These are phyloP conservation scores for Lindbergichthys nudifrons DNA, from an alignment of 2,797 vertebrate genomes.

Conservation along the genomic window DNA sequence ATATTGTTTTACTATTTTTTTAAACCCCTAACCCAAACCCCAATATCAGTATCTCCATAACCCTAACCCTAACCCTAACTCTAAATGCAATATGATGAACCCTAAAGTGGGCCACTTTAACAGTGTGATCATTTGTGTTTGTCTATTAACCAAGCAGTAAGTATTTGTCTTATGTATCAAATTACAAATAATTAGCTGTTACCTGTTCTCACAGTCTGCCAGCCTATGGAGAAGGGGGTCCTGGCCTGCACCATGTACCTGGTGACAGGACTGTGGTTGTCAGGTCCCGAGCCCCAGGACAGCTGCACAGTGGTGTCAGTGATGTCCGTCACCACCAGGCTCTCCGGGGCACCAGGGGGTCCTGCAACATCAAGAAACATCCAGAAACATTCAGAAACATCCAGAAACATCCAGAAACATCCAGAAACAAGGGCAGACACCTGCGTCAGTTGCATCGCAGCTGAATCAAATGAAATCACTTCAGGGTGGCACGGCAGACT, in stretches of 20 bases:
- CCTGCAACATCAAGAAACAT: conserved; percentile 73
- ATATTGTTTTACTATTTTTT: too few species aligned
- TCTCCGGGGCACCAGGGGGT: conserved; percentile 89
- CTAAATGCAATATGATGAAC: too few species aligned
- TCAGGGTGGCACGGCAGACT: conserved; percentile 38
- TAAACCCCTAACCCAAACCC: background rate
- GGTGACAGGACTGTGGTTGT: conserved; percentile 91
- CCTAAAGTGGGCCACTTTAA: background rate
- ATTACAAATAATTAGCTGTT: conserved; percentile 21
- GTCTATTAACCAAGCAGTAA: background rate
- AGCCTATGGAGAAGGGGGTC: conserved; percentile 91
- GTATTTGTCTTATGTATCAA: background rate
- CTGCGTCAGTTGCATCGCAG: conserved; percentile 41
- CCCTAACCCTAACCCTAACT: too few species aligned
- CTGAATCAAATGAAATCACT: conserved; percentile 44
- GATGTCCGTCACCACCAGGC: conserved; percentile 85
- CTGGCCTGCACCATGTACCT: conserved; percentile 87
- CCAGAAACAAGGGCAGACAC: conserved; percentile 40
- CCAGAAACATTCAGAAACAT: too few species aligned
- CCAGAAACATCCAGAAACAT: too few species aligned
- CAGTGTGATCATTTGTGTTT: background rate
- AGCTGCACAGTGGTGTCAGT: conserved; percentile 88
- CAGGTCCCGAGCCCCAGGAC: conserved; percentile 86
- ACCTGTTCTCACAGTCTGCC: conserved; percentile 90
- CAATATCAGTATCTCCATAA: background rate